Conservation (phyloP, 1,140 invertebrate genomes). For the Drosophila sp. region DNA sequence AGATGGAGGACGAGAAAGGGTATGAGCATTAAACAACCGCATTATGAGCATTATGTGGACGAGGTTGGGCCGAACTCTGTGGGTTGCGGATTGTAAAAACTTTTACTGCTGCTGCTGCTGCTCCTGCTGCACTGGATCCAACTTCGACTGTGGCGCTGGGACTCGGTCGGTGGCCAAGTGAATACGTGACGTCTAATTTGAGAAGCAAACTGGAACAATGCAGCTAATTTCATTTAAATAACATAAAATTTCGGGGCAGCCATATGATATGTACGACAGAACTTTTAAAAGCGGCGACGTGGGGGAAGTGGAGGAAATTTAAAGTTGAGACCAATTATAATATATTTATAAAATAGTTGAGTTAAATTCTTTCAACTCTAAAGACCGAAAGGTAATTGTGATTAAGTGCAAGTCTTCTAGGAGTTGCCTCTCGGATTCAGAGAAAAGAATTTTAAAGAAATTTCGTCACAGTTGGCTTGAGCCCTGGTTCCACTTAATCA, state of each 20-base stretch:
- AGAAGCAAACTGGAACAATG: constrained; percentile 20
- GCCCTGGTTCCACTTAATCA: neutral
- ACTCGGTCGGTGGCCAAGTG: constrained; percentile 26
- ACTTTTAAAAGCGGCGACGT: neutral
- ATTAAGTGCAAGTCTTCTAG: too few relatives aligned
- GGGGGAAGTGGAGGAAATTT: too few relatives aligned
- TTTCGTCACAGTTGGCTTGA: neutral
- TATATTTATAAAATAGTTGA: too few relatives aligned
- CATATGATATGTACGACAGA: neutral
- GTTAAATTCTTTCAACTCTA: too few relatives aligned
- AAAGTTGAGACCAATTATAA: too few relatives aligned
- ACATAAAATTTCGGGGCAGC: constrained; percentile 25
- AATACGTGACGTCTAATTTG: constrained; percentile 59
- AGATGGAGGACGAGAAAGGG: neutral
- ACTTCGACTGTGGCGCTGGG: constrained; percentile 12
- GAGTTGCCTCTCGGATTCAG: too few relatives aligned
- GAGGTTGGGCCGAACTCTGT: neutral
- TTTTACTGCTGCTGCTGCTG: constrained; percentile 14
- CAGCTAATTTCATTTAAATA: constrained; percentile 64
- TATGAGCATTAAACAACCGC: constrained; percentile 22
- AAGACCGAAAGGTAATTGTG: too few relatives aligned
- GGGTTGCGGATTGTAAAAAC: constrained; percentile 24
- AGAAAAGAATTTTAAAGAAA: too few relatives aligned
- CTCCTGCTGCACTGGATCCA: neutral
- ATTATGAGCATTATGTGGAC: constrained; percentile 23